These are phyloP conservation scores for Decapterus maruadsi DNA, from an alignment of 2,797 vertebrate genomes.

Conservation along the genomic window DNA sequence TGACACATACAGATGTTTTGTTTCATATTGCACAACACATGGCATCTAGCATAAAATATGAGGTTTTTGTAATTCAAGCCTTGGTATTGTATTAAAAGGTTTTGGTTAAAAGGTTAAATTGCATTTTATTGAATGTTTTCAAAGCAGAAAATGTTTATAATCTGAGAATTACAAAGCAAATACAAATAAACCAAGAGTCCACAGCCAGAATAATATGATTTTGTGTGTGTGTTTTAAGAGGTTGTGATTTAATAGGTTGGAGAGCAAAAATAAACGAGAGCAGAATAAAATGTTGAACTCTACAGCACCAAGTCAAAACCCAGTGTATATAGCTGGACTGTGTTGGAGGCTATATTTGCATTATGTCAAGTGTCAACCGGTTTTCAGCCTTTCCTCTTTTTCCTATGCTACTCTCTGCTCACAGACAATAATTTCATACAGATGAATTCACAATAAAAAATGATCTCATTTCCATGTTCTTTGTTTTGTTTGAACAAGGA, in stretches of 20 bases:
- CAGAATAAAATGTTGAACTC: conserved; percentile 3
- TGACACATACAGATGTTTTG: not conserved
- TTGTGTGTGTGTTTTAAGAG: not conserved
- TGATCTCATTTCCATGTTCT: too few relatives aligned
- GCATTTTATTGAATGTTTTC: not conserved
- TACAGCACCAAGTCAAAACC: too few relatives aligned
- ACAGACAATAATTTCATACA: too few relatives aligned
- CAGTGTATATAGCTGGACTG: too few relatives aligned
- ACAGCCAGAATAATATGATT: conserved; percentile 2
- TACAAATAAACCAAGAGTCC: conserved; percentile 6
- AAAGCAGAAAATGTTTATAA: conserved; percentile 18
- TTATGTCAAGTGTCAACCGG: too few relatives aligned
- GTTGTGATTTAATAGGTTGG: not conserved
- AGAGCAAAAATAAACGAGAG: conserved; percentile 15
- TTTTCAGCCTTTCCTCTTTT: too few relatives aligned
- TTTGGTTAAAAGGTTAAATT: too few relatives aligned
- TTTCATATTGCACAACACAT: not conserved
- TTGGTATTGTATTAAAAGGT: not conserved
- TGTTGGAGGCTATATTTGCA: too few relatives aligned
- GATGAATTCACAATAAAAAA: too few relatives aligned
- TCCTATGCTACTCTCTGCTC: too few relatives aligned
- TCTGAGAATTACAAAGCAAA: not conserved
- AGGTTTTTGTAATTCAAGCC: not conserved
- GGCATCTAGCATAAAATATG: not conserved
- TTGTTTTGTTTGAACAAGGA: too few relatives aligned